These are phyloP conservation scores for Melanerpes formicivorus DNA, from an alignment of 2,113 vertebrate genomes.

Conservation along the genomic window DNA sequence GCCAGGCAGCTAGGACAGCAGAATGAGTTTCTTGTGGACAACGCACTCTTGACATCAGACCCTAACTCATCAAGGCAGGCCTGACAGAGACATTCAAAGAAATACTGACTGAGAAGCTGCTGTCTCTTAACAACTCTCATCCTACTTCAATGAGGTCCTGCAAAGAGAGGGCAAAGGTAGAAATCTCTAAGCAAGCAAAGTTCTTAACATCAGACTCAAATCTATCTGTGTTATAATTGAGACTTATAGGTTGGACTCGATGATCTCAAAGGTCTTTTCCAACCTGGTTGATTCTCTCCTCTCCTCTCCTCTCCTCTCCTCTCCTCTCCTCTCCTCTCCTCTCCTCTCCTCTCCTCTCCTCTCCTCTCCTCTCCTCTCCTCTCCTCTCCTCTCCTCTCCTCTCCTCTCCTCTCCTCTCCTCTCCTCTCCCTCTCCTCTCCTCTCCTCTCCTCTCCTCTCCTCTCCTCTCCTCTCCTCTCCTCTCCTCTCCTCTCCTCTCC, in stretches of 20 bases:
- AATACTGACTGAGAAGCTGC: slow-evolving; percentile 88
- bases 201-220: background rate
- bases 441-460: no score
- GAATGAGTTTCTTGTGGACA: slow-evolving; percentile 63
- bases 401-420: no score
- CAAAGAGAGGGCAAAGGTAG: background rate
- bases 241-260: background rate
- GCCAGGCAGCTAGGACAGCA: slow-evolving; percentile 76
- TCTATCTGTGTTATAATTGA: background rate
- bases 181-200: background rate
- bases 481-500: no score
- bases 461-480: no score
- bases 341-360: no score
- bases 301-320: no score
- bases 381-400: no score
- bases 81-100: slow-evolving; percentile 86
- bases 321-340: no score
- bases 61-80: slow-evolving; percentile 76
- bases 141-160: slow-evolving; percentile 87
- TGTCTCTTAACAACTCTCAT: slow-evolving; percentile 81
- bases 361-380: no score
- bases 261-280: no score
- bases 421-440: no score
- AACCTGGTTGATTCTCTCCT: no score
- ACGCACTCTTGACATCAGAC: background rate